phyloP scores from a whole-genome alignment of 2,888 invertebrate species.

The Dascillus cervinus region DNA sequence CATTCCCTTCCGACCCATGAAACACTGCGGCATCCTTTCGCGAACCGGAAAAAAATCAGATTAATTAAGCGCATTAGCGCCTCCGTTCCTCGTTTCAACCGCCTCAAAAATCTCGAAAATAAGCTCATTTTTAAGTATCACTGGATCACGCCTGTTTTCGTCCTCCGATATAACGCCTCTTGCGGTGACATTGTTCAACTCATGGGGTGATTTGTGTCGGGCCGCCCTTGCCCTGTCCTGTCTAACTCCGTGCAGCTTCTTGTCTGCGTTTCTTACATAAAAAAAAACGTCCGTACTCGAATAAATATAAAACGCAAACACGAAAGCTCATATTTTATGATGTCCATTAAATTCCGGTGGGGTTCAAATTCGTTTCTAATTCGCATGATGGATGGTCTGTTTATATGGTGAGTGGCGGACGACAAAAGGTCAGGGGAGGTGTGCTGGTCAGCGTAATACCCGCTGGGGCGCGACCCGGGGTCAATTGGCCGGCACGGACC shows the following conservation, averaged over 20 bases:
- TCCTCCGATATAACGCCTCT: conserved; percentile 22
- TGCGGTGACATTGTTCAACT: conserved; percentile 37
- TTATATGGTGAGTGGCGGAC: conserved; percentile 42
- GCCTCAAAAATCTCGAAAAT: no score
- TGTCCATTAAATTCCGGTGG: conserved; percentile 21
- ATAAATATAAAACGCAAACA: background rate
- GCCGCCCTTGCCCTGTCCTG: conserved; percentile 34
- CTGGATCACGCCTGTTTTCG: conserved; percentile 14
- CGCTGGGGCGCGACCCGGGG: conserved; percentile 40
- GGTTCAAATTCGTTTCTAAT: conserved; percentile 36
- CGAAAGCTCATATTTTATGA: conserved; percentile 18
- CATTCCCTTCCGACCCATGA: no score
- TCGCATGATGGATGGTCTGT: conserved; percentile 42
- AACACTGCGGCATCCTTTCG: no score
- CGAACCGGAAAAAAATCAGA: no score
- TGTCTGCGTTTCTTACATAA: no score
- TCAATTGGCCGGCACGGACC: conserved; percentile 41
- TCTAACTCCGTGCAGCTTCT: conserved; percentile 33
- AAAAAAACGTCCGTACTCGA: background rate
- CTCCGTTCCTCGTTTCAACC: no score
- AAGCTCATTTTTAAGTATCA: conserved; percentile 11
- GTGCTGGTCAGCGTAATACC: conserved; percentile 41
- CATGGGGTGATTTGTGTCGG: conserved; percentile 36
- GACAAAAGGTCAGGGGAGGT: conserved; percentile 44
- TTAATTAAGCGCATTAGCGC: no score